A percentile compares a stretch with the other conserved stretches of the same genome.
Evolutionary conservation across 2,888 invertebrate species (phyloP).

Genomic region (Ecliptopera silaceata): DNA sequence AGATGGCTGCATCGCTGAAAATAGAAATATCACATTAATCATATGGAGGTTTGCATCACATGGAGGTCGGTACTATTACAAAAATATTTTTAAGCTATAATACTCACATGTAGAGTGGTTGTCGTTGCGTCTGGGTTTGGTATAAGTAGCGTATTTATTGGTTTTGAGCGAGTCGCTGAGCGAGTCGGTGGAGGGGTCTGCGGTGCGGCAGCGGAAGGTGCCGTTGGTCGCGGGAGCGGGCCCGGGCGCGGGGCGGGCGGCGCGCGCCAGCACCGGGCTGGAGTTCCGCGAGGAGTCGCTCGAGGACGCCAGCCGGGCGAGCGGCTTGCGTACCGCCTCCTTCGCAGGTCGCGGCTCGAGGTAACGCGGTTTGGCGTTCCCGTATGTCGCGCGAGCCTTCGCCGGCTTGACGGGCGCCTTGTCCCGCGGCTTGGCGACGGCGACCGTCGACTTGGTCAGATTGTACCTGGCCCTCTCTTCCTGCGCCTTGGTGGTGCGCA

Average conservation of each 20-base stretch:
- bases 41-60: too few relatives aligned
- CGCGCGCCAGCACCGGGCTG: slow-evolving; percentile 83
- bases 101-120: slow-evolving; percentile 61
- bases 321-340: slow-evolving; percentile 32
- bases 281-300: slow-evolving; percentile 88
- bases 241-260: slow-evolving; percentile 52
- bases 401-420: slow-evolving; percentile 29
- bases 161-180: slow-evolving; percentile 66
- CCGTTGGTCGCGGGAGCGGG: slow-evolving; percentile 76
- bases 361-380: slow-evolving; percentile 83
- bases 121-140: slow-evolving; percentile 58
- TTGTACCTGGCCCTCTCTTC: slow-evolving; percentile 71
- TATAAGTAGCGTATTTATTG: slow-evolving; percentile 71
- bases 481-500: slow-evolving; percentile 72
- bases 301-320: slow-evolving; percentile 72
- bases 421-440: slow-evolving; percentile 46
- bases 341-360: slow-evolving; percentile 77
- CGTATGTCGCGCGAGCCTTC: slow-evolving; percentile 42
- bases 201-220: slow-evolving; percentile 74
- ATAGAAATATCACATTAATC: neutral
- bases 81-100: neutral
- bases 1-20: slow-evolving; percentile 39
- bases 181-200: slow-evolving; percentile 76
- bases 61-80: too few relatives aligned
- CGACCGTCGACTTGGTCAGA: slow-evolving; percentile 50